Base-by-base conservation (phyloP, 2,113 vertebrate species). In the Amphiprion percula region DNA sequence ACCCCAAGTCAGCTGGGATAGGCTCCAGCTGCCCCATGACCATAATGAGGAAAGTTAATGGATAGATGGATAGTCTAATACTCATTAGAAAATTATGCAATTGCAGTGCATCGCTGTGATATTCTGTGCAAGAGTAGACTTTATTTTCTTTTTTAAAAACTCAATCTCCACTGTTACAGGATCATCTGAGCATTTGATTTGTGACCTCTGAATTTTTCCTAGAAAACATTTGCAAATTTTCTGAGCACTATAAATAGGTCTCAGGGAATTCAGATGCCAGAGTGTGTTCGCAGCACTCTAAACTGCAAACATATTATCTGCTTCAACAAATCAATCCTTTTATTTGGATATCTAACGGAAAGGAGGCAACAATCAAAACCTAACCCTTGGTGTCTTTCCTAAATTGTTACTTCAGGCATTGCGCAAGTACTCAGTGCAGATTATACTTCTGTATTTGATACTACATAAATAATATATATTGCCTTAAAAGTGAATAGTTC, bases 121-220 rank as follows among this genome's bases (percentile, higher is more conserved):
- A 11, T 61, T 39, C 14, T 17, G 19, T 23, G 60, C 7, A 54
- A 54, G 11, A 39, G 50, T 0, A 6, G 58, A 23, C 53, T 23
- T 21, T 21, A 21, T 21, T 26, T 26, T 26, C 26, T 26, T 37
- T 30, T 30, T 50, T 47, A 15, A 19, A 21, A 19, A 3, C n/a
- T 60, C 11, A 2, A 65, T 81, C 46, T 64, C 17, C 12, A 3
- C 21, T 33, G 24, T 72, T 33, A 24, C 49, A 8, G 14, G 46
- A 75, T 49, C 33, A 49, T 60, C 21, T 54, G 59, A 15, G 59
- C 26, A 15, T 78, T 75, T 41, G 11, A 61, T 70, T 71, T 62
- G 10, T 78, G 49, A 78, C 68, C 80, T 77, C 21, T 47, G 24
- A 77, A 71, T 56, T 26, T 68, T 90, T 71, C 79, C 56, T 19